phyloP scores from a whole-genome alignment of 2,888 invertebrate species.

The Rhogogaster chlorosoma region DNA sequence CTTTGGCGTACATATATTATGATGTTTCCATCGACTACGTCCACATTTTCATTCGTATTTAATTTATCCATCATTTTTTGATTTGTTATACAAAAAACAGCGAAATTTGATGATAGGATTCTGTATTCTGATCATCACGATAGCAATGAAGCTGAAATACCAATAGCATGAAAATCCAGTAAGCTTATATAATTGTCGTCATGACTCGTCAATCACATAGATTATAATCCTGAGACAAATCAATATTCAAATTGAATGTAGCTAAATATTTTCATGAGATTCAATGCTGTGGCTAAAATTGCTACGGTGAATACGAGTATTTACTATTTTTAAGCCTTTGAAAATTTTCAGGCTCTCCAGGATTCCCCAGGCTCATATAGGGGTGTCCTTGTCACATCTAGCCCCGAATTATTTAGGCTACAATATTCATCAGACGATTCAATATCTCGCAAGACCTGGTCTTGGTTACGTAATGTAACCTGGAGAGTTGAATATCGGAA shows the following conservation, averaged over 20 bases:
- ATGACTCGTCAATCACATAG: neutral
- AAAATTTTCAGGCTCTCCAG: neutral
- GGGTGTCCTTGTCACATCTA: neutral
- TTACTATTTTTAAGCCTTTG: neutral
- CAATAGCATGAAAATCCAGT: neutral
- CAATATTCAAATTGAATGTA: neutral
- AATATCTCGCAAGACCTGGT: neutral
- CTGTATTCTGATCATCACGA: neutral
- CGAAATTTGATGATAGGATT: no score
- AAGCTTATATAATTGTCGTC: neutral
- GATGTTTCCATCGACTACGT: neutral
- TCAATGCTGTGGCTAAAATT: neutral
- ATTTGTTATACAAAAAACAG: no score
- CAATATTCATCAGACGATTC: neutral
- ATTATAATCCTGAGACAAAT: neutral
- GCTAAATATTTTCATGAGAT: neutral
- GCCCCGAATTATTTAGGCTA: neutral
- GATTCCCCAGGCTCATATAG: neutral
- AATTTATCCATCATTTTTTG: no score
- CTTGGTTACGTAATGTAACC: neutral
- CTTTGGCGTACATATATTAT: no score
- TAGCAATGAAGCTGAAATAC: neutral
- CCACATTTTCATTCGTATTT: neutral
- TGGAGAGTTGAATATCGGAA: slow-evolving; percentile 50
- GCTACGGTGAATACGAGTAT: neutral